These are phyloP conservation scores for Drosophila nr. perissopoda DNA, from an alignment of 2,888 invertebrate genomes.

Conservation along the genomic window DNA sequence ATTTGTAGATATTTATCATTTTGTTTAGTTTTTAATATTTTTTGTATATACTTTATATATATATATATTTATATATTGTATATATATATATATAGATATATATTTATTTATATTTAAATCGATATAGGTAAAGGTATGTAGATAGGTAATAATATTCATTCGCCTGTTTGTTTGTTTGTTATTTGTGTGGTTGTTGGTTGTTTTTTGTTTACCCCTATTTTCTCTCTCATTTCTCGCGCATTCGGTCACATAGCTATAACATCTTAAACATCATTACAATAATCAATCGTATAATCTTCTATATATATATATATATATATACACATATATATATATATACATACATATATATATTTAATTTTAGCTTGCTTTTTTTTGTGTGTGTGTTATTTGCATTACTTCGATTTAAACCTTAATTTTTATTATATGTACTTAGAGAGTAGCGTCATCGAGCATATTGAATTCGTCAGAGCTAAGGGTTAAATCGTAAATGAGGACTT, in stretches of 20 bases:
- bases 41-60: slow-evolving; percentile 65
- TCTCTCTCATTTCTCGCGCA: slow-evolving; percentile 44
- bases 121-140: slow-evolving; percentile 80
- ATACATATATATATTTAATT: slow-evolving; percentile 28
- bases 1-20: slow-evolving; percentile 72
- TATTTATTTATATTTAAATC: slow-evolving; percentile 71
- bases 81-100: slow-evolving; percentile 42
- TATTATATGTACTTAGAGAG: slow-evolving; percentile 77
- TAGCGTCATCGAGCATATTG: slow-evolving; percentile 83
- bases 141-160: slow-evolving; percentile 80
- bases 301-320: slow-evolving; percentile 38
- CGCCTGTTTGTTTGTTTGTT: slow-evolving; percentile 64
- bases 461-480: slow-evolving; percentile 77
- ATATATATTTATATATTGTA: slow-evolving; percentile 48
- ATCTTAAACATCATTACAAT: slow-evolving; percentile 78
- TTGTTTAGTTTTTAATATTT: slow-evolving; percentile 66
- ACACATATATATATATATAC: slow-evolving; percentile 30
- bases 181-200: slow-evolving; percentile 58
- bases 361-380: slow-evolving; percentile 17
- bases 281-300: slow-evolving; percentile 66
- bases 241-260: slow-evolving; percentile 78
- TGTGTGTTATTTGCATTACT: slow-evolving; percentile 59
- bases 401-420: slow-evolving; percentile 67
- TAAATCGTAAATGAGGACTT: slow-evolving; percentile 54
- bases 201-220: slow-evolving; percentile 54